A percentile compares a stretch with the other conserved stretches of the same genome.
Conservation (phyloP, 2,113 vertebrate species). For the Caloenas nicobarica region DNA sequence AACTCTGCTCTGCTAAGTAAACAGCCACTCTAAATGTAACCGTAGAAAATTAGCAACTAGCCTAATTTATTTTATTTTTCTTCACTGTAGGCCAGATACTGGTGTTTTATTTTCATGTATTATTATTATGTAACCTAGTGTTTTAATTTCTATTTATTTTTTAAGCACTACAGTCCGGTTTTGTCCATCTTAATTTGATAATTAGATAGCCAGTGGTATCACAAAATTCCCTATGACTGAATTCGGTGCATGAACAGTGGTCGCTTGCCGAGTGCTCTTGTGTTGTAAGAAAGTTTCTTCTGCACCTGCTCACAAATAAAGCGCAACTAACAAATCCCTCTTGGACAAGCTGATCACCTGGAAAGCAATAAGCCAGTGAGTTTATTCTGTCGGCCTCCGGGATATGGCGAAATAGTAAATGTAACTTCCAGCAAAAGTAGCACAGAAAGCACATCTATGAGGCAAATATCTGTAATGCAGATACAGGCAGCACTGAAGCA, state of each 20-base stretch:
- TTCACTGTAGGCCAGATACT: not conserved
- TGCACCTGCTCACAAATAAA: not conserved
- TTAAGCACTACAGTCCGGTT: not conserved
- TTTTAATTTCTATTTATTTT: not conserved
- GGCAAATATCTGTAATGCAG: not conserved
- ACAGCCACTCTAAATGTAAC: not conserved
- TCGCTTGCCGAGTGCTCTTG: not conserved
- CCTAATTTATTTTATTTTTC: not conserved
- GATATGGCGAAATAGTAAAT: not conserved
- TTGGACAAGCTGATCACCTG: not conserved
- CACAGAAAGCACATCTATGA: not conserved
- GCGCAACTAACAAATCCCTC: not conserved
- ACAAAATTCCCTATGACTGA: not conserved
- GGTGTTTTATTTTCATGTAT: not conserved
- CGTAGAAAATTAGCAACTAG: not conserved
- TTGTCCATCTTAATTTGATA: not conserved
- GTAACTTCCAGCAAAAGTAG: not conserved
- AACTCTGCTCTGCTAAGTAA: not conserved
- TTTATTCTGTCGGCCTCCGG: not conserved
- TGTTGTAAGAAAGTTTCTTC: not conserved
- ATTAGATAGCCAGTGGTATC: not conserved
- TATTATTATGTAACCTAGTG: not conserved
- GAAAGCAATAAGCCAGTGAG: not conserved
- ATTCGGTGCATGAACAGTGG: not conserved
- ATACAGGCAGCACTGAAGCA: not conserved